Evolutionary conservation across 2,797 vertebrate genomes (phyloP), one percentile per base, ranked within the genome.

Genomic region (Pipistrellus nathusii): DNA sequence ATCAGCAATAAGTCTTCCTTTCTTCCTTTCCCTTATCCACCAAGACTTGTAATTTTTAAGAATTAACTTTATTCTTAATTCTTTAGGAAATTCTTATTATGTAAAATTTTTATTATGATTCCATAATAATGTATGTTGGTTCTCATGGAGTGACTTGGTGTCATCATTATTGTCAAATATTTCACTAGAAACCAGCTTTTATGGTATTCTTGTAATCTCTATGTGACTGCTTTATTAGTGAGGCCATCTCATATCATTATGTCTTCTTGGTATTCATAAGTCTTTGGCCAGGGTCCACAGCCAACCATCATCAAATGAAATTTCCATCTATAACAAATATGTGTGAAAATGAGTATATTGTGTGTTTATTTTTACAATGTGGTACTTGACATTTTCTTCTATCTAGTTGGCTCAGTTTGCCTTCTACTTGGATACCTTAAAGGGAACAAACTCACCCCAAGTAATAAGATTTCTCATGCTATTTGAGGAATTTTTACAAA

Each of bases 251-350:
- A 48, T 62, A 44, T 57, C 82, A 62, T 83, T 64, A 96, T 62
- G 53, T 66, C 59, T 90, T 86, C 46, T 96, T 93, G 85, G 57
- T 88, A 90, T 94, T 94, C 86, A 87, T 53, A 94, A 83, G 66
- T 69, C 44, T 64, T 96, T 97, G 96, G 57, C 91, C 75, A 51
- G 77, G 32, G 20, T 95, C 91, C 94, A 93, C 75, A 91, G 64
- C 21, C 53, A 93, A 57, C 75, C 75, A 84, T 94, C 64, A 73
- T 92, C 85, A 92, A 95, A 85, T 86, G 30, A 95, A 83, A 93
- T 93, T 95, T 92, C 93, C 78, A 90, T 95, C 93, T 95, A 85
- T 82, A 90, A 64, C 77, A 95, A 96, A 75, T 90, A 85, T 62
- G 89, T 25, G n/a, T 90, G 78, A 88, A 96, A 84, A 95, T 95